phyloP scores from a whole-genome alignment of 1,140 invertebrate species.

The Macrotrachela quadricornifera region DNA sequence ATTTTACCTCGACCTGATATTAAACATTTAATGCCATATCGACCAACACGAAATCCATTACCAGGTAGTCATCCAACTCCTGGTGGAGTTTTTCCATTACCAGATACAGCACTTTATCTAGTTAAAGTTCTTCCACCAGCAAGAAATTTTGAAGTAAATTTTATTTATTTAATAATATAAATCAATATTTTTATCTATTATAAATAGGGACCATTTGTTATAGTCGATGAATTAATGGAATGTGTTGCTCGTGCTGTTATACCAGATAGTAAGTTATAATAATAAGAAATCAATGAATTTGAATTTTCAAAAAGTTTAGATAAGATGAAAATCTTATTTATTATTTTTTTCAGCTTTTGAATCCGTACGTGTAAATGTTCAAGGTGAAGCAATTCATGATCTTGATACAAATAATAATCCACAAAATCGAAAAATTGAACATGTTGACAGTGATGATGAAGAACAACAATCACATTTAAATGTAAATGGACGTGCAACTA shows the following conservation, averaged over 20 bases:
- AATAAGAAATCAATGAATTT: too few relatives aligned
- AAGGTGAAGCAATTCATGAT: too few relatives aligned
- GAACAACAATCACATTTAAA: too few relatives aligned
- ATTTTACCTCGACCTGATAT: slow-evolving; percentile 55
- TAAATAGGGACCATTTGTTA: slow-evolving; percentile 67
- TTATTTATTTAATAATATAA: background rate
- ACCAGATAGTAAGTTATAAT: too few relatives aligned
- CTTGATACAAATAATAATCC: too few relatives aligned
- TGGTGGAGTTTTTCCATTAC: slow-evolving; percentile 74
- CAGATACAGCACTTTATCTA: slow-evolving; percentile 59
- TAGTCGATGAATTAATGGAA: slow-evolving; percentile 56
- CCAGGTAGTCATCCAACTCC: slow-evolving; percentile 28
- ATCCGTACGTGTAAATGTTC: too few relatives aligned
- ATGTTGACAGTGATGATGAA: too few relatives aligned
- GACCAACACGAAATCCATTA: slow-evolving; percentile 34
- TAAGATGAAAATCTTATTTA: too few relatives aligned
- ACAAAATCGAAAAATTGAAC: background rate
- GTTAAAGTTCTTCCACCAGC: slow-evolving; percentile 74
- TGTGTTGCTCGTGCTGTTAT: too few relatives aligned
- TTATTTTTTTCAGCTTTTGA: too few relatives aligned
- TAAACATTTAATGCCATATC: slow-evolving; percentile 84
- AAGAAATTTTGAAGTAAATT: slow-evolving; percentile 43
- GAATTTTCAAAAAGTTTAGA: too few relatives aligned
- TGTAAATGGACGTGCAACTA: background rate
- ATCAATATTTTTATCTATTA: background rate